Evolutionary conservation across 2,113 vertebrate species (phyloP).

Genomic region (Tringa solitaria): DNA sequence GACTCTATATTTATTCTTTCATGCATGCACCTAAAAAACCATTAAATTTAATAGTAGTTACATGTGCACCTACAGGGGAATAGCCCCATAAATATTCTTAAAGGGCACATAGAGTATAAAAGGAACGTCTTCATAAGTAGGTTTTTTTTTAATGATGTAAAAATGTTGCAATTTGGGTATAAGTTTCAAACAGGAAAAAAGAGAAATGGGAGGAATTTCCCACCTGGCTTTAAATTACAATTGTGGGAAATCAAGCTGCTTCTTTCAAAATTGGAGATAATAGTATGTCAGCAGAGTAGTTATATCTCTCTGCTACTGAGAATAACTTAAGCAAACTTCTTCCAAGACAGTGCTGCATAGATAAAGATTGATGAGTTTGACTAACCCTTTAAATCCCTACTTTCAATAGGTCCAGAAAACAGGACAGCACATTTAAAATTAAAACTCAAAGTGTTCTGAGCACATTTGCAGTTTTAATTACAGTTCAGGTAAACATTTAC

Average conservation of each 20-base stretch:
- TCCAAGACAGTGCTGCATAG: neutral
- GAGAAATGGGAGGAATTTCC: neutral
- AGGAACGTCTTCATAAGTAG: neutral
- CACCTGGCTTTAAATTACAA: conserved; percentile 10
- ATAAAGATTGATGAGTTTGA: neutral
- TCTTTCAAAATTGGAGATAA: conserved; percentile 6
- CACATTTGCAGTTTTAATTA: neutral
- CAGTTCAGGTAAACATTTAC: neutral
- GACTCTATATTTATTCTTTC: neutral
- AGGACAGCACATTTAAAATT: neutral
- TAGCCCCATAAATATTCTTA: conserved; percentile 4
- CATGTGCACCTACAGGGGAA: neutral
- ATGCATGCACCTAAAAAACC: neutral
- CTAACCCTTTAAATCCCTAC: neutral
- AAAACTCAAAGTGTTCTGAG: neutral
- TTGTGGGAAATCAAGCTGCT: neutral
- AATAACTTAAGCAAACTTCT: neutral
- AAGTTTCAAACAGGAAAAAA: neutral
- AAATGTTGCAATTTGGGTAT: neutral
- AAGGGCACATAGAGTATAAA: neutral
- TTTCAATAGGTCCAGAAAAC: neutral
- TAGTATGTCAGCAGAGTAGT: neutral
- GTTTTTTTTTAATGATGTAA: neutral
- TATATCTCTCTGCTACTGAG: neutral
- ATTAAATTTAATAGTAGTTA: neutral